Evolutionary conservation across 2,113 vertebrate genomes (phyloP).

Genomic region (Chinchilla lanigera): DNA sequence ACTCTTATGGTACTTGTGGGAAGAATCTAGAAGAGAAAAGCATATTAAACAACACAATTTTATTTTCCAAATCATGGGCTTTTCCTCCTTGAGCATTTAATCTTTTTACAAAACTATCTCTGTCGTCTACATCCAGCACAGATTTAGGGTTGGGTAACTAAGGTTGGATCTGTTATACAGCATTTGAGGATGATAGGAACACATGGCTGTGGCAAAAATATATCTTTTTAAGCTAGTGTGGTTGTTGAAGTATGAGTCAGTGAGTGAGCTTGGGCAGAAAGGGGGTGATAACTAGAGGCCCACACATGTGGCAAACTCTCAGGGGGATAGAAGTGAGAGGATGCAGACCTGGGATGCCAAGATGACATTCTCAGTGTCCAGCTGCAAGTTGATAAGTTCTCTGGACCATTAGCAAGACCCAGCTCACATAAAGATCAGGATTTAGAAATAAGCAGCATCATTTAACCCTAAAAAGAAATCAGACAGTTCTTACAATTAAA

Average conservation of each 20-base stretch:
- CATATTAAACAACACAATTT: neutral
- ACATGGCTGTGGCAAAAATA: neutral
- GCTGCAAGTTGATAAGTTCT: neutral
- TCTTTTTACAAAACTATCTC: neutral
- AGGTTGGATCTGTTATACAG: neutral
- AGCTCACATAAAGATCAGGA: neutral
- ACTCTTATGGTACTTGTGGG: neutral
- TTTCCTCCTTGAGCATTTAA: neutral
- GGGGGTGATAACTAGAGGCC: neutral
- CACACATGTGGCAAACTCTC: neutral
- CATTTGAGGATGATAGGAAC: neutral
- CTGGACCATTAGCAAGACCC: neutral
- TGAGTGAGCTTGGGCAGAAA: neutral
- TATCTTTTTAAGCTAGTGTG: constrained; percentile 12
- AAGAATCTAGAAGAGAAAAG: constrained; percentile 26
- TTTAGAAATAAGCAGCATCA: neutral
- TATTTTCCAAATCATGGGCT: neutral
- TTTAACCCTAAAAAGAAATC: neutral
- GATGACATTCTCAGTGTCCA: neutral
- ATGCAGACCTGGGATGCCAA: neutral
- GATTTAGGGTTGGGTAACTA: neutral
- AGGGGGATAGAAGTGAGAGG: neutral
- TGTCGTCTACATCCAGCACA: neutral
- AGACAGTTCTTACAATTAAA: neutral
- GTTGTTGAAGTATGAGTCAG: constrained; percentile 24